Evolutionary conservation across 1,140 invertebrate genomes (phyloP).

Genomic region (Pentalonia nigronervosa): DNA sequence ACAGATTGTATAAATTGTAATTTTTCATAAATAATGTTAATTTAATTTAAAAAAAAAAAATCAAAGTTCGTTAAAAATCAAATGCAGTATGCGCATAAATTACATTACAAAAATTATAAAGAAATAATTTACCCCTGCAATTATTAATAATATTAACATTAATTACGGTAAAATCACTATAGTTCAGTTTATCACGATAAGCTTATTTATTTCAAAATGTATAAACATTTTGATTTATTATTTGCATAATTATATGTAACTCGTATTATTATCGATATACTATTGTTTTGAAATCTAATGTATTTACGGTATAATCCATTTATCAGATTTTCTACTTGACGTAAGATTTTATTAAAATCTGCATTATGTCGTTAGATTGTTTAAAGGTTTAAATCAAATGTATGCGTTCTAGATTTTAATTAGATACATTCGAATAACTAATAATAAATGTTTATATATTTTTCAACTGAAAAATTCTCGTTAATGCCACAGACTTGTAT

Average conservation of each 20-base stretch:
- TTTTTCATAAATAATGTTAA: neutral
- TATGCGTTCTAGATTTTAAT: neutral
- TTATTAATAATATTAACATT: neutral
- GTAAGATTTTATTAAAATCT: neutral
- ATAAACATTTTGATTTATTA: neutral
- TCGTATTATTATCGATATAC: neutral
- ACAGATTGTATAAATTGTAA: neutral
- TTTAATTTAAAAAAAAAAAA: neutral
- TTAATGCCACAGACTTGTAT: neutral
- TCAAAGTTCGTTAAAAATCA: neutral
- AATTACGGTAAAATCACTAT: neutral
- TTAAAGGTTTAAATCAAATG: neutral
- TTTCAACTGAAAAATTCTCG: neutral
- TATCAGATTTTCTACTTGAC: neutral
- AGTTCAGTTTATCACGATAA: neutral
- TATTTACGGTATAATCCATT: neutral
- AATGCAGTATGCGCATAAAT: neutral
- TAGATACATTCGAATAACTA: neutral
- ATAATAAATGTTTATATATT: neutral
- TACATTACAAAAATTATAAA: neutral
- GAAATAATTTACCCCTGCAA: neutral
- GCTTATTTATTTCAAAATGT: neutral
- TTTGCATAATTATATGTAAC: neutral
- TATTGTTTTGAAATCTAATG: neutral
- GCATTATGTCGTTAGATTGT: neutral